These are phyloP conservation scores for Ectropis grisescens DNA, from an alignment of 1,140 invertebrate species.

Conservation along the genomic window DNA sequence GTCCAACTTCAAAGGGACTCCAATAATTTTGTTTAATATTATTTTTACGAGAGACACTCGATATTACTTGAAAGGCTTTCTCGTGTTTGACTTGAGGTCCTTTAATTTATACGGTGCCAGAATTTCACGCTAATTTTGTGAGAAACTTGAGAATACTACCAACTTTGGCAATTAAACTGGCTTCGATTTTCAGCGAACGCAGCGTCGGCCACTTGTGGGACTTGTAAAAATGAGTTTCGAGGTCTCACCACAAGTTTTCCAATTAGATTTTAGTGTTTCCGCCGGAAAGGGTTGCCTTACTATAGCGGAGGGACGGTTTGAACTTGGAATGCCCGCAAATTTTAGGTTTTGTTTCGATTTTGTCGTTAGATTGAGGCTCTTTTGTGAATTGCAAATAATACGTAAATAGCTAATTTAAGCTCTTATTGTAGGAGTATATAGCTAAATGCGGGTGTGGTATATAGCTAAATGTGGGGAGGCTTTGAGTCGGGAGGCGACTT, in stretches of 20 bases:
- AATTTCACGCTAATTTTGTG: slow-evolving; percentile 40
- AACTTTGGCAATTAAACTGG: slow-evolving; percentile 50
- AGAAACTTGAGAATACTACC: slow-evolving; percentile 29
- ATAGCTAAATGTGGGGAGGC: too few relatives aligned
- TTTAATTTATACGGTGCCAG: slow-evolving; percentile 32
- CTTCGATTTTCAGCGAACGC: slow-evolving; percentile 37
- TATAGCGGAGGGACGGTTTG: too few relatives aligned
- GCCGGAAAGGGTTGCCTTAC: too few relatives aligned
- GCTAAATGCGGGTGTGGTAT: too few relatives aligned
- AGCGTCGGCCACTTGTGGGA: slow-evolving; percentile 12
- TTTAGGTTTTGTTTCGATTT: too few relatives aligned
- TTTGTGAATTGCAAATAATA: too few relatives aligned
- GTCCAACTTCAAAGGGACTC: slow-evolving; percentile 1
- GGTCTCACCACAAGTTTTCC: slow-evolving; percentile 11
- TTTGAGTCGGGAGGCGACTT: too few relatives aligned
- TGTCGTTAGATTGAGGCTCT: too few relatives aligned
- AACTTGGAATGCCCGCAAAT: too few relatives aligned
- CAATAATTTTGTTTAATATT: slow-evolving; percentile 1
- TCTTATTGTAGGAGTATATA: too few relatives aligned
- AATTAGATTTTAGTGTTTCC: slow-evolving; percentile 11
- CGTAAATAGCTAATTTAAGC: too few relatives aligned
- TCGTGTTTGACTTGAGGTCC: slow-evolving; percentile 29
- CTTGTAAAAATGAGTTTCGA: slow-evolving; percentile 20
- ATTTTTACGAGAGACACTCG: slow-evolving; percentile 4
- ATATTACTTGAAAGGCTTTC: slow-evolving; percentile 6